A percentile compares a stretch with the other conserved stretches of the same genome.
phyloP scores from a whole-genome alignment of 2,797 vertebrate genomes.

The Amblyopsis hoosieri region DNA sequence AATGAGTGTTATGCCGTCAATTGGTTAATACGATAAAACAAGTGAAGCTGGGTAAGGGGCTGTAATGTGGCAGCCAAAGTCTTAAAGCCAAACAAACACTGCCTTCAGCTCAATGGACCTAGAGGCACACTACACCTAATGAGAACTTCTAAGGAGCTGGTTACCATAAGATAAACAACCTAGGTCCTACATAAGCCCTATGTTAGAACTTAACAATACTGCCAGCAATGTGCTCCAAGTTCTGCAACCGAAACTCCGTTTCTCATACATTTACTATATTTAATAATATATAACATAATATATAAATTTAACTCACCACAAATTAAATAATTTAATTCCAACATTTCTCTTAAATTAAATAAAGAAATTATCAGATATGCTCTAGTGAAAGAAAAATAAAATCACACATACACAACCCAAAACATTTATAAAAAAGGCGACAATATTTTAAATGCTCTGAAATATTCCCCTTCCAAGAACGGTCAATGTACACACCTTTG shows the following conservation, averaged over 20 bases:
- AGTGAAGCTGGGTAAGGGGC: conserved; percentile 6
- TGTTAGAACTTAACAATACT: conserved; percentile 6
- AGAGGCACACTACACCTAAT: conserved; percentile 17
- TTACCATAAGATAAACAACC: conserved; percentile 19
- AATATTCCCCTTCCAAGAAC: too few species aligned
- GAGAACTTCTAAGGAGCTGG: conserved; percentile 16
- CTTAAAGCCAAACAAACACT: conserved; percentile 29
- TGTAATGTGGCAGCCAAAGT: neutral
- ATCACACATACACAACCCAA: too few species aligned
- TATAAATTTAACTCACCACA: too few species aligned
- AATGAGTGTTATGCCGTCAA: conserved; percentile 1
- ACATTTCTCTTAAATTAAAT: too few species aligned
- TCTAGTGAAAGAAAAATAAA: too few species aligned
- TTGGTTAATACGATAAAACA: conserved; percentile 20
- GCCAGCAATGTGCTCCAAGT: neutral
- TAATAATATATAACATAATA: too few species aligned
- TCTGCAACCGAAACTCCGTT: conserved; percentile 2
- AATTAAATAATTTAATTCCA: neutral
- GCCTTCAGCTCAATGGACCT: conserved; percentile 15
- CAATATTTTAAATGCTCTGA: too few species aligned
- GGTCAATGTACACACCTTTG: too few species aligned
- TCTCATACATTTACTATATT: conserved; percentile 1
- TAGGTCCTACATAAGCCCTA: neutral
- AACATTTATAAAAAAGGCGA: too few species aligned
- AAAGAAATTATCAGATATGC: too few species aligned